Evolutionary conservation across 2,888 invertebrate genomes (phyloP).

Genomic region (Andrena haemorrhoa): DNA sequence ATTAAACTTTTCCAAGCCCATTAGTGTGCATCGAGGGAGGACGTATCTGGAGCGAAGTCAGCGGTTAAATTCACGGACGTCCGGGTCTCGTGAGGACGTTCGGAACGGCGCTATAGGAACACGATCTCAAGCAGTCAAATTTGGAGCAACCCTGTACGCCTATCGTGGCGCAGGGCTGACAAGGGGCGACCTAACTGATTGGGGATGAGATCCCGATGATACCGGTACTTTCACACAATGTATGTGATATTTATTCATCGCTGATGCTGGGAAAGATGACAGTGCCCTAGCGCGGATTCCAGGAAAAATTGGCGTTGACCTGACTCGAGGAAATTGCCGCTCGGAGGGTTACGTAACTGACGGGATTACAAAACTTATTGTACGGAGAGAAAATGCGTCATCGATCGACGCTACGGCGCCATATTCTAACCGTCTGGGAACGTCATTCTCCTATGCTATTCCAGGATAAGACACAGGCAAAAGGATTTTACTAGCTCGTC

Average conservation of each 20-base stretch:
- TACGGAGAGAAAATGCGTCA: slow-evolving; percentile 63
- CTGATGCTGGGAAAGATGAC: neutral
- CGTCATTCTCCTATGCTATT: slow-evolving; percentile 39
- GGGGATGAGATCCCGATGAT: slow-evolving; percentile 13
- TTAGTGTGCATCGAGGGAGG: slow-evolving; percentile 56
- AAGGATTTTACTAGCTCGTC: slow-evolving; percentile 33
- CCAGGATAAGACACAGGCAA: slow-evolving; percentile 15
- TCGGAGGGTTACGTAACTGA: slow-evolving; percentile 72
- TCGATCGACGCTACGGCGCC: slow-evolving; percentile 39
- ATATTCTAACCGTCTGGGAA: slow-evolving; percentile 21
- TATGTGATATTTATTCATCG: slow-evolving; percentile 20
- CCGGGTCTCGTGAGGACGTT: slow-evolving; percentile 61
- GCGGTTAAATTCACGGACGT: slow-evolving; percentile 70
- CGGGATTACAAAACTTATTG: slow-evolving; percentile 74
- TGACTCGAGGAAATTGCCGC: slow-evolving; percentile 70
- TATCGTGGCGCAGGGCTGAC: neutral
- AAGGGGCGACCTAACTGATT: slow-evolving; percentile 41
- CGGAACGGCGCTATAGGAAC: slow-evolving; percentile 41
- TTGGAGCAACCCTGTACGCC: neutral
- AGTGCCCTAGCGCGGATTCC: slow-evolving; percentile 17
- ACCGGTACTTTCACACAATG: neutral
- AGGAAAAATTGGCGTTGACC: slow-evolving; percentile 43
- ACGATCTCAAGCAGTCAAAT: slow-evolving; percentile 42
- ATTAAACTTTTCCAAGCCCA: slow-evolving; percentile 68
- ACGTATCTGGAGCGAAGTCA: slow-evolving; percentile 63